These are phyloP conservation scores for Acrocera orbiculus DNA, from an alignment of 2,888 invertebrate species.

Conservation along the genomic window DNA sequence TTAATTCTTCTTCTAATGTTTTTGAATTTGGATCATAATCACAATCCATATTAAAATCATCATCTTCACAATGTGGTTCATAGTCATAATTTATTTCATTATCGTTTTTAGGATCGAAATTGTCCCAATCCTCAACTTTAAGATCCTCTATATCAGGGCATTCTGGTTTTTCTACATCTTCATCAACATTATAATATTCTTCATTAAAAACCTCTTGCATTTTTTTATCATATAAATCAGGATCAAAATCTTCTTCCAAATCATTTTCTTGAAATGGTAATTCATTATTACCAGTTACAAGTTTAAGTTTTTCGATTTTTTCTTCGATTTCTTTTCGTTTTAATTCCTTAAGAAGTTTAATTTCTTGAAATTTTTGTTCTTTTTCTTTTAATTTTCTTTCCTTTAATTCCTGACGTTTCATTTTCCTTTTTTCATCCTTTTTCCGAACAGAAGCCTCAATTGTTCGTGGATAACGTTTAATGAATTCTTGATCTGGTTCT, in stretches of 20 bases:
- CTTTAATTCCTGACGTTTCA: constrained; percentile 57
- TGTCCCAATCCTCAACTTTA: constrained; percentile 30
- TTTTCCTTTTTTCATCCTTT: constrained; percentile 58
- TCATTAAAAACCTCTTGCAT: constrained; percentile 79
- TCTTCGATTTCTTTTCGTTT: constrained; percentile 81
- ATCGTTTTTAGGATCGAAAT: constrained; percentile 42
- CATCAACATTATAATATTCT: constrained; percentile 62
- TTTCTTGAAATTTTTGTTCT: constrained; percentile 62
- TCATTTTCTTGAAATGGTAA: constrained; percentile 46
- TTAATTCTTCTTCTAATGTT: constrained; percentile 38
- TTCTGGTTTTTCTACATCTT: constrained; percentile 58
- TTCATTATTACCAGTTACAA: constrained; percentile 67
- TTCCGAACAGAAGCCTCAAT: constrained; percentile 66
- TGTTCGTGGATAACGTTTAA: constrained; percentile 82
- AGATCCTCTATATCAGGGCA: constrained; percentile 59
- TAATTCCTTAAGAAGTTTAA: constrained; percentile 69
- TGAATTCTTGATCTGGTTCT: constrained; percentile 85
- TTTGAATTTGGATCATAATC: constrained; percentile 52
- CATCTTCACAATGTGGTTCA: constrained; percentile 56
- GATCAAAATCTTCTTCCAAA: constrained; percentile 81
- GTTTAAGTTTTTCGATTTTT: constrained; percentile 69
- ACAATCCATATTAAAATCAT: constrained; percentile 77
- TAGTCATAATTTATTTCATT: constrained; percentile 39
- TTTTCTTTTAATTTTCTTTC: constrained; percentile 64
- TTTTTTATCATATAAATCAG: constrained; percentile 64